A percentile compares a stretch with the other conserved stretches of the same genome.
These are phyloP conservation scores for Phainopepla nitens DNA, from an alignment of 2,113 vertebrate species.

Conservation along the genomic window DNA sequence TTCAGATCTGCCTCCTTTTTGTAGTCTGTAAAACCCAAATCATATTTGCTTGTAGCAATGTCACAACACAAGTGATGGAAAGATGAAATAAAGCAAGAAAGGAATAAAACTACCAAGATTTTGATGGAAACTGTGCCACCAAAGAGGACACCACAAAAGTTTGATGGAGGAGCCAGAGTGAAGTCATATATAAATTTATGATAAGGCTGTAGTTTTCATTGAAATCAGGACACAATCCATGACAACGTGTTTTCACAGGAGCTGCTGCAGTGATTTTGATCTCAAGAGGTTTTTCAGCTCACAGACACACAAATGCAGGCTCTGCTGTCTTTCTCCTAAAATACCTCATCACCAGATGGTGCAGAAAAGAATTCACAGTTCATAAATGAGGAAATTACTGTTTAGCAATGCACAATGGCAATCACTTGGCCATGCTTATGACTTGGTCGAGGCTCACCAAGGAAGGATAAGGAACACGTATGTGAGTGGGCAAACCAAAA, in stretches of 20 bases:
- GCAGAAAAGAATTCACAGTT: not conserved
- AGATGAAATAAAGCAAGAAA: not conserved
- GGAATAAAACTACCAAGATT: not conserved
- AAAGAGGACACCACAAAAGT: not conserved
- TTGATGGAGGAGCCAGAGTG: not conserved
- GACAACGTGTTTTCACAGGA: fast-evolving
- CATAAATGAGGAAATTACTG: not conserved
- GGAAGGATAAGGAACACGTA: not conserved
- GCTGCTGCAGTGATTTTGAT: not conserved
- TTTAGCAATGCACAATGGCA: fast-evolving
- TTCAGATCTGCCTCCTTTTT: not conserved
- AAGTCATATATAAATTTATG: not conserved
- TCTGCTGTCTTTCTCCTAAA: not conserved
- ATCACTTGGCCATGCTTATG: not conserved
- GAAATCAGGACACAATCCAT: fast-evolving
- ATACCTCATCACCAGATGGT: not conserved
- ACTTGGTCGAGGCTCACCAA: not conserved
- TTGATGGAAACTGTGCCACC: not conserved
- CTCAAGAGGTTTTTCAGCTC: not conserved
- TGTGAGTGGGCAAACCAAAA: not conserved
- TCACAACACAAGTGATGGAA: not conserved
- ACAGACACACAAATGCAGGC: not conserved
- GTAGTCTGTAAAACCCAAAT: not conserved
- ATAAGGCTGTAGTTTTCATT: not conserved
- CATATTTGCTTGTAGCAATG: not conserved